These are phyloP conservation scores for Micromys minutus DNA, from an alignment of 2,113 vertebrate species.

Conservation along the genomic window DNA sequence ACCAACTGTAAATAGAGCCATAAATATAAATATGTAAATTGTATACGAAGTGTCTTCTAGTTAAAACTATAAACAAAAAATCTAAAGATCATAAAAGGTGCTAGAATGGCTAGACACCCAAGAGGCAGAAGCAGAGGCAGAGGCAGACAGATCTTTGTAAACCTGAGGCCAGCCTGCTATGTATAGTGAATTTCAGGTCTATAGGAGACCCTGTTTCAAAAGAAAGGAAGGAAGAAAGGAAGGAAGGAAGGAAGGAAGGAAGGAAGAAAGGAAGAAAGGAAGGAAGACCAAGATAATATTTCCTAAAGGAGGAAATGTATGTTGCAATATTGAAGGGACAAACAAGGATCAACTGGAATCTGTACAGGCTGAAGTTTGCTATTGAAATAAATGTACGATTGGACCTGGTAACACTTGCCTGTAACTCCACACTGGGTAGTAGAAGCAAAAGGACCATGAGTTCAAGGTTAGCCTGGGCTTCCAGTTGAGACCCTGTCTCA, in stretches of 20 bases:
- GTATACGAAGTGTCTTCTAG: background rate
- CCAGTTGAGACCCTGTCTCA: background rate
- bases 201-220: background rate
- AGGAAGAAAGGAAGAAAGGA: background rate
- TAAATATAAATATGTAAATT: background rate
- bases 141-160: background rate
- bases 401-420: background rate
- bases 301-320: background rate
- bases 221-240: background rate
- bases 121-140: background rate
- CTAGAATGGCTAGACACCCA: too few species aligned
- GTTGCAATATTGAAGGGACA: background rate
- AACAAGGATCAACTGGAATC: background rate
- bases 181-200: background rate
- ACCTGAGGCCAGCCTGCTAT: background rate
- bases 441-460: background rate
- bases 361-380: background rate
- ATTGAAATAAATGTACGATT: background rate
- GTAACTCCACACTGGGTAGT: background rate
- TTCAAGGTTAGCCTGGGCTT: background rate
- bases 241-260: background rate
- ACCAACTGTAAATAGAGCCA: background rate
- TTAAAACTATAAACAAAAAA: background rate
- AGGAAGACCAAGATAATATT: background rate
- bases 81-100: background rate